These are phyloP conservation scores for Dyspetes luteomarginatus DNA, from an alignment of 2,888 invertebrate species.

Conservation along the genomic window DNA sequence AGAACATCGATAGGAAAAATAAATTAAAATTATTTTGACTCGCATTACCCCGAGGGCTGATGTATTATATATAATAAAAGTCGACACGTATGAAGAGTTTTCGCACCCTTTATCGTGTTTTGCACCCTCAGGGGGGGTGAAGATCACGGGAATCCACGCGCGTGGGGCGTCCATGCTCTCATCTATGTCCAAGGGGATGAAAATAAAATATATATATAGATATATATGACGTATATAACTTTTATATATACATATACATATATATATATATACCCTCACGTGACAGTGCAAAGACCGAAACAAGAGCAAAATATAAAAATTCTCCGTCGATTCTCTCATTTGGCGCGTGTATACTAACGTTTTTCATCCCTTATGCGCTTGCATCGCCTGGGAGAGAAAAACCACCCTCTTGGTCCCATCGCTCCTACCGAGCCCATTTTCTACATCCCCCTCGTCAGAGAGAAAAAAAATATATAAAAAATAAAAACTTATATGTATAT, in stretches of 20 bases:
- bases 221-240: not conserved
- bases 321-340: not conserved
- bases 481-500: too few species aligned
- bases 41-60: not conserved
- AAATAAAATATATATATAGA: not conserved
- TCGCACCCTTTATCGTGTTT: slow-evolving; percentile 21
- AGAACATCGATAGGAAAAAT: slow-evolving; percentile 4
- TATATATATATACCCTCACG: not conserved
- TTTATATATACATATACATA: not conserved
- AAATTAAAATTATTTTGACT: too few species aligned
- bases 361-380: slow-evolving; percentile 65
- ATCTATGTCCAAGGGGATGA: not conserved
- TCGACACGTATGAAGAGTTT: slow-evolving; percentile 1
- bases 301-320: not conserved
- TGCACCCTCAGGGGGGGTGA: not conserved
- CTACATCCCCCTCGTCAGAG: too few species aligned
- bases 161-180: not conserved
- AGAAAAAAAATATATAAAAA: not conserved
- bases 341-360: slow-evolving; percentile 55
- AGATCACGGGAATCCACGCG: not conserved
- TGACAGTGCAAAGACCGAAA: not conserved
- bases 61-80: not conserved
- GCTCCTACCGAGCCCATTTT: not conserved
- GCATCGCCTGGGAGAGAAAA: slow-evolving; percentile 68
- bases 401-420: not conserved